A percentile compares a stretch with the other conserved stretches of the same genome.
Conservation (phyloP, 1,140 invertebrate species). For the Atta colombica region DNA sequence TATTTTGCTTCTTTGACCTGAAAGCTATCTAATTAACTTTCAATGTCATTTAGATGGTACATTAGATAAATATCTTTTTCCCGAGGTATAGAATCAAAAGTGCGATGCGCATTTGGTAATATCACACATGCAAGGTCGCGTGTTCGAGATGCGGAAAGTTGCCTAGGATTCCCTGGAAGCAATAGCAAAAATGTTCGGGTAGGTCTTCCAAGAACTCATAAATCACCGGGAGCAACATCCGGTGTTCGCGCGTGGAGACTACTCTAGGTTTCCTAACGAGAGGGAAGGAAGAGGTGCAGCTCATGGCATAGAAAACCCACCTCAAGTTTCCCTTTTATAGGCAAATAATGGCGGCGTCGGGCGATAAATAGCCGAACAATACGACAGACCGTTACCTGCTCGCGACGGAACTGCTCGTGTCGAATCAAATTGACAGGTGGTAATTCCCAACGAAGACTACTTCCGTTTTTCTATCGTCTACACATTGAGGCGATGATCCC, state of each 20-base stretch:
- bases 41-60: neutral
- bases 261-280: slow-evolving; percentile 23
- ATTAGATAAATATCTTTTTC: slow-evolving; percentile 17
- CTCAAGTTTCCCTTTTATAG: slow-evolving; percentile 6
- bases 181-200: slow-evolving; percentile 34
- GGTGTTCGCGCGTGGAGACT: neutral
- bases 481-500: slow-evolving; percentile 43
- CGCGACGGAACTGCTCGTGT: slow-evolving; percentile 3
- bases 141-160: neutral
- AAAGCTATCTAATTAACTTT: slow-evolving; percentile 28
- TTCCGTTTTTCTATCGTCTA: slow-evolving; percentile 51
- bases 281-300: neutral
- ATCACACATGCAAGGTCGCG: slow-evolving; percentile 32
- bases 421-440: slow-evolving; percentile 68
- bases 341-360: slow-evolving; percentile 56
- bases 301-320: slow-evolving; percentile 63
- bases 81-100: neutral
- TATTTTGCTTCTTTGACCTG: neutral
- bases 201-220: slow-evolving; percentile 32
- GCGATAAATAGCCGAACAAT: slow-evolving; percentile 70
- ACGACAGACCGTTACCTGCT: slow-evolving; percentile 66
- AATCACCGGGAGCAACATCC: slow-evolving; percentile 41
- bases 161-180: neutral
- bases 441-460: slow-evolving; percentile 43
- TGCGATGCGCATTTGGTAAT: neutral